Evolutionary conservation across 2,888 invertebrate species (phyloP).

Genomic region (Mesoligia furuncula): DNA sequence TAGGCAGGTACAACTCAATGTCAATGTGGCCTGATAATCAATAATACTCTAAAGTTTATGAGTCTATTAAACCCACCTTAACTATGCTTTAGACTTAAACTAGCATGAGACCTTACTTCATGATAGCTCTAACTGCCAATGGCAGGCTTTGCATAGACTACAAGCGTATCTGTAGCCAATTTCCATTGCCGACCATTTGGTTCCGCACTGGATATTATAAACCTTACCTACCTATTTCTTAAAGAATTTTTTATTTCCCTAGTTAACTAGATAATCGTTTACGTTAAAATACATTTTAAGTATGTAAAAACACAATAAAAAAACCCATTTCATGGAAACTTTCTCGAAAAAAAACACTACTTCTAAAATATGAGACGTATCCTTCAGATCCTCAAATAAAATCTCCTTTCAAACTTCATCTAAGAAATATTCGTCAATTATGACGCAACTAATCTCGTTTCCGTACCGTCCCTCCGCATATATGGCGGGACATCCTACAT

Average conservation of each 20-base stretch:
- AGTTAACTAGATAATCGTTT: no score
- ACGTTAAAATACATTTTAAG: no score
- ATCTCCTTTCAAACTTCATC: background rate
- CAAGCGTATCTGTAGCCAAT: background rate
- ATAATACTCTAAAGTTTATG: background rate
- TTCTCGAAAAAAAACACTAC: no score
- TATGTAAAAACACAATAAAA: no score
- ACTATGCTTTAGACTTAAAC: no score
- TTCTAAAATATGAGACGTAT: no score
- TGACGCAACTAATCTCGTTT: slow-evolving; percentile 33
- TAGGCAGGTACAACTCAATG: background rate
- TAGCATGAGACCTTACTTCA: no score
- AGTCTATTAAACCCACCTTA: no score
- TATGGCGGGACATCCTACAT: slow-evolving; percentile 64
- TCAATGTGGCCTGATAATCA: background rate
- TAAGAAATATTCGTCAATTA: background rate
- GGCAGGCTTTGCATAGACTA: no score
- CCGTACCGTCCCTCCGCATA: slow-evolving; percentile 40
- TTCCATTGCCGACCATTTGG: background rate
- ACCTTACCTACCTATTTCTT: background rate
- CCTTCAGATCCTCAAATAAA: background rate
- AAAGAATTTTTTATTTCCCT: no score
- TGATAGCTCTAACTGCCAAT: no score
- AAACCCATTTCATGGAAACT: no score
- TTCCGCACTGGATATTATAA: background rate